phyloP scores from a whole-genome alignment of 2,797 vertebrate genomes.

The Novumbra hubbsi region DNA sequence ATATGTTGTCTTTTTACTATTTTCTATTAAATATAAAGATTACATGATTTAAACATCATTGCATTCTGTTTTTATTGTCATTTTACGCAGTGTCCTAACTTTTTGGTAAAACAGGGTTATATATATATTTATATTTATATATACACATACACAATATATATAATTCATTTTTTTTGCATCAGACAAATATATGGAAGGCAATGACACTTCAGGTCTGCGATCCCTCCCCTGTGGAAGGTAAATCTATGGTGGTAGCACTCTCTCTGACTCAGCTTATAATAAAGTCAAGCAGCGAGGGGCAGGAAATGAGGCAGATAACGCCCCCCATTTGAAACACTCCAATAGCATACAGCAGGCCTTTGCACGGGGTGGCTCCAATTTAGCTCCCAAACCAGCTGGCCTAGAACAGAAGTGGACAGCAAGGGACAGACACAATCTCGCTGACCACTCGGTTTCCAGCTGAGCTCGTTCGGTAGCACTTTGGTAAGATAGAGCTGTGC shows the following conservation, averaged over 20 bases:
- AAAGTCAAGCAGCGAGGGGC: slow-evolving; percentile 37
- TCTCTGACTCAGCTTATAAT: slow-evolving; percentile 10
- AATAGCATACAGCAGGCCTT: slow-evolving; percentile 57
- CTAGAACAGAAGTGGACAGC: slow-evolving; percentile 38
- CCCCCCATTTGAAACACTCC: slow-evolving; percentile 61
- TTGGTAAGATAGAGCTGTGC: slow-evolving; percentile 25
- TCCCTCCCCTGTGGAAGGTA: slow-evolving; percentile 1
- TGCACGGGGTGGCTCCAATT: slow-evolving; percentile 59
- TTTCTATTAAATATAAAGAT: no score
- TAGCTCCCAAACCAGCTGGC: slow-evolving; percentile 64
- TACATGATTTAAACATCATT: no score
- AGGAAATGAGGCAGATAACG: slow-evolving; percentile 68
- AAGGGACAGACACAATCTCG: slow-evolving; percentile 42
- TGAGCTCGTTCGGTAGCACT: slow-evolving; percentile 47
- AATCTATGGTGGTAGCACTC: neutral
- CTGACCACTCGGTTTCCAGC: slow-evolving; percentile 60
- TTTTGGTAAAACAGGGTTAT: no score
- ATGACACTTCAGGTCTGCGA: neutral
- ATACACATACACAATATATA: no score
- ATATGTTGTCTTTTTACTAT: no score
- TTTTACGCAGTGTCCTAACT: no score
- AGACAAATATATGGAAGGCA: neutral
- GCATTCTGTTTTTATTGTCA: no score
- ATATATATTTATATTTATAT: no score
- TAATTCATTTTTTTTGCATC: no score